Base-by-base conservation (phyloP, 1,140 invertebrate genomes). In the Lepidurus apus region DNA sequence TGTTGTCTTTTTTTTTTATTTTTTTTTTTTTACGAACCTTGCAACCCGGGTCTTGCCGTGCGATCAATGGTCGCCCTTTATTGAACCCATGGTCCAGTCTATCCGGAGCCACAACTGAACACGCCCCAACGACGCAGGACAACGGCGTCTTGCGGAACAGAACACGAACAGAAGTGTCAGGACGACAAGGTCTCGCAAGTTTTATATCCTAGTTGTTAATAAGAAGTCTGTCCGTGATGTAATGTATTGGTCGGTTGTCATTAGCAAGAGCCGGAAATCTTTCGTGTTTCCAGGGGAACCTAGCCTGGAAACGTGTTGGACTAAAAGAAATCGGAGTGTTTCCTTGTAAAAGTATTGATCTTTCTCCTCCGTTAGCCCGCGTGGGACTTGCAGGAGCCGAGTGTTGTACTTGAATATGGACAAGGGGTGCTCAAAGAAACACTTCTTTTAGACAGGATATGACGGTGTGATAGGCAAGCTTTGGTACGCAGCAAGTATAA, bases 21-120 rank as follows among this genome's bases (percentile, higher is more conserved):
- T 9, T 47, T 10, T 47, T 10, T 65, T 13, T 65, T 13, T 5
- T 7, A 65, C 17, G 17, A 65, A 65, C 17, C 53, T 65, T 65
- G 53, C 53, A 65, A 65, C 53, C 21, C 53, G 53, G 1, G 17
- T 65, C 53, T 65, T 65, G n/a, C 53, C 53, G 21, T 65, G 53
- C 53, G 53, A 65, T 65, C 53, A 65, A 65, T 65, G 53, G 53
- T 65, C 53, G 53, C 53, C 53, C 53, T 65, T 65, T 65, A 65
- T 65, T 65, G 53, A 65, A 65, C 53, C 53, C 53, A 65, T 21
- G 53, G 53, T 65, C 53, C 53, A 65, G 53, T 65, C 53, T 65
- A 65, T n/a, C 53, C 53, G 53, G 53, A 65, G 53, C 53, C 53
- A 65, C 53, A n/a, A 17, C 21, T 65, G 53, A n/a, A 65, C 53